Evolutionary conservation across 2,888 invertebrate genomes (phyloP).

Genomic region (Tachina grossa): DNA sequence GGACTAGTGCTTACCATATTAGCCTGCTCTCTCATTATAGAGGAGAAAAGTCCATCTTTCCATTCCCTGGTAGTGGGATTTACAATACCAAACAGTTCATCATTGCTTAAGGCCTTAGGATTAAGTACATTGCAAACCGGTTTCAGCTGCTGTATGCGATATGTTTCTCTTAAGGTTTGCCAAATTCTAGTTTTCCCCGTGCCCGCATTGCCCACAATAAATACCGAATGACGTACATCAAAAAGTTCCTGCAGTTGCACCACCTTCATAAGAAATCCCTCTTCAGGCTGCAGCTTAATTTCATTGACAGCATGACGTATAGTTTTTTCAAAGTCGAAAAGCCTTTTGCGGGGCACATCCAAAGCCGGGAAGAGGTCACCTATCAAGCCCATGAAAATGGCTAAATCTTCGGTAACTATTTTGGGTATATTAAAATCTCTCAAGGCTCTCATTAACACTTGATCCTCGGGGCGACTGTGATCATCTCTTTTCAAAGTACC

Average conservation of each 20-base stretch:
- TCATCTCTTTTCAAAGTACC: conserved; percentile 94
- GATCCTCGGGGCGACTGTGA: conserved; percentile 91
- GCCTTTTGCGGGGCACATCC: conserved; percentile 94
- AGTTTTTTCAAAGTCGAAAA: conserved; percentile 92
- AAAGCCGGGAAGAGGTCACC: conserved; percentile 96
- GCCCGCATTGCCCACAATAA: conserved; percentile 93
- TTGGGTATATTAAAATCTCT: conserved; percentile 98
- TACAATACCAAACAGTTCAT: conserved; percentile 96
- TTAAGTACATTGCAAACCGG: conserved; percentile 95
- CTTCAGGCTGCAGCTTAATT: conserved; percentile 94
- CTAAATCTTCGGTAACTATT: conserved; percentile 95
- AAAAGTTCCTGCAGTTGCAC: conserved; percentile 96
- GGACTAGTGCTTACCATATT: conserved; percentile 92
- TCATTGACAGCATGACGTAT: conserved; percentile 91
- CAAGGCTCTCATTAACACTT: conserved; percentile 94
- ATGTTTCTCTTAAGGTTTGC: conserved; percentile 94
- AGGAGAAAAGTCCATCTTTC: conserved; percentile 95
- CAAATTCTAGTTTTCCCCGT: conserved; percentile 97
- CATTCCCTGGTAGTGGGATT: conserved; percentile 97
- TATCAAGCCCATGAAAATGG: conserved; percentile 97
- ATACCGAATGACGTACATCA: conserved; percentile 97
- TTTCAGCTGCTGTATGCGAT: conserved; percentile 86
- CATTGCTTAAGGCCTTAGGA: conserved; percentile 96
- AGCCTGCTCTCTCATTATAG: conserved; percentile 96
- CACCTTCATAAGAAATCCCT: conserved; percentile 93